Conservation (phyloP, 1,140 invertebrate genomes). For the Orius insidiosus region DNA sequence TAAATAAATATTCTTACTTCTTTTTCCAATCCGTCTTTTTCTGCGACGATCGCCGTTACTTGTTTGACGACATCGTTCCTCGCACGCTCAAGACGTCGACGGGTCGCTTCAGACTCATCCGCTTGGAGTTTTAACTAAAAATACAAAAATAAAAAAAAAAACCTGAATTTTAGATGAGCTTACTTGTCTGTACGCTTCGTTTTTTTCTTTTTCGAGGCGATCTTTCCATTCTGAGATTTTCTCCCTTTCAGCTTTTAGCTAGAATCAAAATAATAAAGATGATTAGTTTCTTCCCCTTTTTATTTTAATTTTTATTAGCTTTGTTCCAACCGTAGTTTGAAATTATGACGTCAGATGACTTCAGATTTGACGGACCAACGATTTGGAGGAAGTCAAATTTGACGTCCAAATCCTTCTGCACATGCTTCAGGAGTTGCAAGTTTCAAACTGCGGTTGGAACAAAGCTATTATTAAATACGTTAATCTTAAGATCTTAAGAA, state of each 20-base stretch:
- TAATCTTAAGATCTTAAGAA: no score
- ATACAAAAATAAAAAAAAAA: conserved; percentile 14
- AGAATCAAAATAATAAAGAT: conserved; percentile 21
- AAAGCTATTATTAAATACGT: no score
- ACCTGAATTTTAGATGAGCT: no score
- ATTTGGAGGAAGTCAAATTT: no score
- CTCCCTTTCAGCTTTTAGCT: conserved; percentile 28
- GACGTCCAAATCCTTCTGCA: no score
- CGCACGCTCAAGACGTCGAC: conserved; percentile 35
- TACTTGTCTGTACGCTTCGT: conserved; percentile 29
- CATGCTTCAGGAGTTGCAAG: no score
- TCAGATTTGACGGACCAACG: no score
- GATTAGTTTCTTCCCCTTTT: no score
- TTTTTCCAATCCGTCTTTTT: conserved; percentile 37
- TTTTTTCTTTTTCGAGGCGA: conserved; percentile 28
- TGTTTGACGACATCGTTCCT: conserved; percentile 38
- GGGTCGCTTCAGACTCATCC: conserved; percentile 35
- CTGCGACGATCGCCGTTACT: conserved; percentile 36
- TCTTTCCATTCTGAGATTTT: conserved; percentile 28
- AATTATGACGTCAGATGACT: no score
- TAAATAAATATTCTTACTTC: conserved; percentile 28
- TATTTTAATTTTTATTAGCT: no score
- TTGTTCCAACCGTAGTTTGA: no score
- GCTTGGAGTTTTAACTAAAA: conserved; percentile 34
- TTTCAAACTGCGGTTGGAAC: no score